Evolutionary conservation across 2,797 vertebrate species (phyloP).

Genomic region (Rhincodon typus): DNA sequence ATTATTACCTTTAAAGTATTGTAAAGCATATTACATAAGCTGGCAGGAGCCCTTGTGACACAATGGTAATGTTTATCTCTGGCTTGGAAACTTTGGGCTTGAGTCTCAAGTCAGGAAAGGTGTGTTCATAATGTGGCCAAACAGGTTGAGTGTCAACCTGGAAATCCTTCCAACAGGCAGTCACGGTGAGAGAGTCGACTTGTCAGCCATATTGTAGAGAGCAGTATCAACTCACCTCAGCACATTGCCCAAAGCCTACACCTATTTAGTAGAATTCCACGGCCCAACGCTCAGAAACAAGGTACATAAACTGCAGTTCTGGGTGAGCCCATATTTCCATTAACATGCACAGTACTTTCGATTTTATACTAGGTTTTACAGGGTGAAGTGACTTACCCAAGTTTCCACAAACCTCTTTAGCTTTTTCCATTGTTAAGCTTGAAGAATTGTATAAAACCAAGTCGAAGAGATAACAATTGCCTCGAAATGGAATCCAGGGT

Average conservation of each 20-base stretch:
- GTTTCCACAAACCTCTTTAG: constrained; percentile 73
- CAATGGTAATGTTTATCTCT: too few relatives aligned
- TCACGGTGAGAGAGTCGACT: too few relatives aligned
- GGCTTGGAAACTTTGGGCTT: too few relatives aligned
- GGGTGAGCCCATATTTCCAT: not conserved
- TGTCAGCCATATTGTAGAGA: too few relatives aligned
- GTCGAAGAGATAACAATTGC: constrained; percentile 83
- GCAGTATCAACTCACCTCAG: too few relatives aligned
- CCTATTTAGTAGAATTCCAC: too few relatives aligned
- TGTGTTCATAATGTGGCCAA: too few relatives aligned
- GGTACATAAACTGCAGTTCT: not conserved
- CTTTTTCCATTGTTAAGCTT: constrained; percentile 65
- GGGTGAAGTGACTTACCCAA: constrained; percentile 62
- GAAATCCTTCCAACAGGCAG: too few relatives aligned
- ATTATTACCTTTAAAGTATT: not conserved
- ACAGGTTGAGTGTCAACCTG: too few relatives aligned
- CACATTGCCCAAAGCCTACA: too few relatives aligned
- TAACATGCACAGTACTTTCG: not conserved
- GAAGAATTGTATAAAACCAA: constrained; percentile 59
- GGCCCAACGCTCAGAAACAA: too few relatives aligned
- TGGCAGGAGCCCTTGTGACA: not conserved
- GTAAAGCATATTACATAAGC: not conserved
- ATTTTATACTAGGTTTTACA: not conserved
- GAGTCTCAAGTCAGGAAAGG: too few relatives aligned
- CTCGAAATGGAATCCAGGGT: constrained; percentile 78